Base-by-base conservation (phyloP, 2,888 invertebrate species). In the Malthinus flaveolus region DNA sequence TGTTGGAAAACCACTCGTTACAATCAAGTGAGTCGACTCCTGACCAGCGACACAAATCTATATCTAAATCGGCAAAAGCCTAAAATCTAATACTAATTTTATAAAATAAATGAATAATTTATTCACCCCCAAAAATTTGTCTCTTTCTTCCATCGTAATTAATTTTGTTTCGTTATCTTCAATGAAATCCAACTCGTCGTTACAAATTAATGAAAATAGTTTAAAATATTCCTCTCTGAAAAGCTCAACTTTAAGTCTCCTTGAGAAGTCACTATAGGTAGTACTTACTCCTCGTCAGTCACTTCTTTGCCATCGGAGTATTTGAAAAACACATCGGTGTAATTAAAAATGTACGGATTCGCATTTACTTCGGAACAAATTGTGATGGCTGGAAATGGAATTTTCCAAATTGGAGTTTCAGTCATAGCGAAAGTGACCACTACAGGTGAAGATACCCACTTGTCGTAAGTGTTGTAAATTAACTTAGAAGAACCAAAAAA, bases 371-470 rank as follows among this genome's bases (percentile, higher is more conserved):
- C 49, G 3, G 78, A 72, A 56, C 78, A 79, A 53, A 79, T 73
- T 3, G 78, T 78, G 3, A 79, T 71, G n/a, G 78, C 78, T 8
- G 76, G 78, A 70, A 78, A 78, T 4, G 79, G 78, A 11, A 86
- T 83, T 76, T 84, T 82, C 84, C 85, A 86, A 42, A 87, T 84
- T 1, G 86, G 85, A 7, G 88, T 89, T 0, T 89, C 85, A 53
- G 86, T 87, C 73, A 88, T 87, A 1, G 88, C 88, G 70, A 90
- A 89, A 70, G 87, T 88, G 8, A 90, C 89, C 68, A 90, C 87
- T 0, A 90, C 89, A 0, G 89, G 89, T 66, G 86, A 87, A 58
- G 83, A 83, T 59, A 86, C 84, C 89, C 89, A 89, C 74, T 89
- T 89, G 59, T 81, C 80, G 84, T 85, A 89, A 4, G 88, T 84